Evolutionary conservation across 1,140 invertebrate genomes (phyloP), one percentile per base, ranked within the genome.

Genomic region (Drosophila nigrodunni): DNA sequence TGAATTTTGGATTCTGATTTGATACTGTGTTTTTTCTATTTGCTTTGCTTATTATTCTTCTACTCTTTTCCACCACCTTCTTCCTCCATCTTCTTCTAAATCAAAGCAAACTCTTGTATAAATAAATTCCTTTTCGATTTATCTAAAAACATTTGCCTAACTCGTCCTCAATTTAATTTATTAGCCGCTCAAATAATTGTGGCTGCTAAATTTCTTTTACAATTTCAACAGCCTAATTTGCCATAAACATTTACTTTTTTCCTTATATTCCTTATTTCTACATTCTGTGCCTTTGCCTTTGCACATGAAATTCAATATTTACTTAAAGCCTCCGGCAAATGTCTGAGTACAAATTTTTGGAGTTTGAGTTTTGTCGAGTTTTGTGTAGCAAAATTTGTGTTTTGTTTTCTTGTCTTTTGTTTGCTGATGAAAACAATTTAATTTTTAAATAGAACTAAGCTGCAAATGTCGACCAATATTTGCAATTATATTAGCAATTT

Each of bases 191-290:
- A 8, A 52, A 41, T 21, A 52, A 39, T 30, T 49, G 37, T 34
- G 44, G 35, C 54, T 25, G 35, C 13, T 37, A 41, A 72, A 66
- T 66, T 72, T 49, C 43, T 59, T 67, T 66, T 15, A 13, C 11
- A 60, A 43, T 55, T 74, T 68, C 60, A 47, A 74, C 47, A 67
- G 55, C 60, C 60, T 68, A 60, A 74, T 60, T 68, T 73, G 55
- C 54, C 37, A 58, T 18, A 67, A 68, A 73, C 67, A 68, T 60
- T 52, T 57, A 10, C 8, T 30, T 25, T 57, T 41, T 21, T 57
- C 34, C 39, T 8, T 9, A 21, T 15, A 7, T n/a, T 7, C 30
- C n/a, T 52, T 30, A 21, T 52, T n/a, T 34, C 10, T n/a, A 34
- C 7, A 11, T 30, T 13, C 13, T 54, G 4, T 35, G 35, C 9